Percentiles rank a stretch among this genome's conserved stretches.
Conservation (phyloP, 92 coral and sea anemone genomes). For the Palythoa heliodiscus region DNA sequence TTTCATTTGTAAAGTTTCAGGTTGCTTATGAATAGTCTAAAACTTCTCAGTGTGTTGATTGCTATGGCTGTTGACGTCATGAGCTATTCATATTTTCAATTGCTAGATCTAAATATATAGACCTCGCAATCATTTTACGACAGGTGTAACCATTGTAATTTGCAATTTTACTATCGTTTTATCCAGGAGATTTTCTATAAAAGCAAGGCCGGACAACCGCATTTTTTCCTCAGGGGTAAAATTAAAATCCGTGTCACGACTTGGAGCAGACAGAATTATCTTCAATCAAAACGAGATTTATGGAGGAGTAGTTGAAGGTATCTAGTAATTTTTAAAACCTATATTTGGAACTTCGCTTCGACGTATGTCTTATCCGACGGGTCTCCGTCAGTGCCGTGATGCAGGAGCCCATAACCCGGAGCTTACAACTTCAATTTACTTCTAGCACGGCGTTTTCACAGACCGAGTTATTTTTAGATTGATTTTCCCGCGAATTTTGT, state of each 20-base stretch:
- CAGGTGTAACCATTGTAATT: not conserved
- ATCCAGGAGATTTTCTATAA: constrained; percentile 62
- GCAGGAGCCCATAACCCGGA: no score
- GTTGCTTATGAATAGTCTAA: no score
- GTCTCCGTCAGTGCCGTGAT: not conserved
- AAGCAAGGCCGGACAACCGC: constrained; percentile 56
- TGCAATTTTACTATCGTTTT: not conserved
- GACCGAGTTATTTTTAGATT: no score
- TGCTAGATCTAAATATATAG: no score
- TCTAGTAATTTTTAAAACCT: not conserved
- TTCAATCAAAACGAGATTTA: constrained; percentile 59
- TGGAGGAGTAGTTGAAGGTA: constrained; percentile 77
- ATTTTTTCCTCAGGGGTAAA: constrained; percentile 60
- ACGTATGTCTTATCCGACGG: not conserved
- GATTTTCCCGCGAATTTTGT: no score
- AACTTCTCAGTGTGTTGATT: no score
- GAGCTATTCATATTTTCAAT: not conserved
- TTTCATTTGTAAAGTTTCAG: no score
- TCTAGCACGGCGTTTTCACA: no score
- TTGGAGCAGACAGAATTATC: constrained; percentile 17
- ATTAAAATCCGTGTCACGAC: constrained; percentile 45
- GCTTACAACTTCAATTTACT: no score
- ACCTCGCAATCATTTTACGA: not conserved
- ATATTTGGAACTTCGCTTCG: not conserved
- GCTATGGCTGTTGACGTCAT: no score